Base-by-base conservation (phyloP, 2,888 invertebrate genomes). In the Dicyrtomina minuta region DNA sequence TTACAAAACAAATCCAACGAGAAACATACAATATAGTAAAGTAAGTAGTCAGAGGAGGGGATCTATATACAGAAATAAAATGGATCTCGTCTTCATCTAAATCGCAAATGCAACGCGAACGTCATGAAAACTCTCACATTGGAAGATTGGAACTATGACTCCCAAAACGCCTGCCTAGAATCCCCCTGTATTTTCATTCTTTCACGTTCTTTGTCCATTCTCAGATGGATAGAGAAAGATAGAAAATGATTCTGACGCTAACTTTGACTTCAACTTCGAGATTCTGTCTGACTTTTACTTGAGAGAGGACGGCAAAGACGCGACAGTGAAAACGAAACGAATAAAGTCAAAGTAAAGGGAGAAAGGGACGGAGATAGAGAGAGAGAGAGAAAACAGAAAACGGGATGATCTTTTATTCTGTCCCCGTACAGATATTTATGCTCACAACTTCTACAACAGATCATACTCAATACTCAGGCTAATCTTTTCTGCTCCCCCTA, bases 131-230 rank as follows among this genome's bases (percentile, higher is more conserved):
- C 55, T 41, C 55, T 46, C 59, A 59, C 22, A 66, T n/a, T n/a
- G n/a, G n/a, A n/a, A n/a, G n/a, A n/a, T n/a, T n/a, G n/a, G n/a
- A n/a, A n/a, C n/a, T n/a, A n/a, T 66, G 71, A 71, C 71, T 53
- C 44, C 33, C 65, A 71, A n/a, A 68, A 68, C 71, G 71, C 71
- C 71, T 65, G 71, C 71, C 71, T 65, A 71, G 8, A 71, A 44
- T 66, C 62, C 71, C 60, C 60, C 49, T 13, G 26, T 43, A 41
- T 68, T 62, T 62, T 22, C 46, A n/a, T 46, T 15, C n/a, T n/a
- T 46, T 12, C 15, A 15, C 12, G 15, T 4, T 46, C 15, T 46
- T 17, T 46, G n/a, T 46, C 46, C 46, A 6, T 46, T 46, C 17
- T 53, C 22, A 53, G 13, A 22, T 53, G 24, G 15, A 26, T 15